Evolutionary conservation across 2,888 invertebrate genomes (phyloP).

Genomic region (Drosophila formosana): DNA sequence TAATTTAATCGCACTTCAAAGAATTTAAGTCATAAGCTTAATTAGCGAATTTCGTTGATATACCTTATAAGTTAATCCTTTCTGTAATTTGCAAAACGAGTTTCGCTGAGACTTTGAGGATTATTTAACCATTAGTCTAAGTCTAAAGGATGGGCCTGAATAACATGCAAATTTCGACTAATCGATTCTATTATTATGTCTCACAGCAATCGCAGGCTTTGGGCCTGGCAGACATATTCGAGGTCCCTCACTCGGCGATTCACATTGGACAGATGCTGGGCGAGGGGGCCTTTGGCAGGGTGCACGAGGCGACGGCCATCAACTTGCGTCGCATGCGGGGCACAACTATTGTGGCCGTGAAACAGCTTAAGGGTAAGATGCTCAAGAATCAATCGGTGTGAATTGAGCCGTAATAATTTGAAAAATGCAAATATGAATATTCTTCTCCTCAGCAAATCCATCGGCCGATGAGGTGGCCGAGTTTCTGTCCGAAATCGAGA

Average conservation of each 20-base stretch:
- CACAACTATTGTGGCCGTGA: conserved; percentile 89
- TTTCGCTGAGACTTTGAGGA: neutral
- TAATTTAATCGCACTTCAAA: no score
- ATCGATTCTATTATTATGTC: neutral
- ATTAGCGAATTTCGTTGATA: no score
- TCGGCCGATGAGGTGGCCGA: conserved; percentile 88
- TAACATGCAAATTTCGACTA: neutral
- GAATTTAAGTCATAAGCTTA: neutral
- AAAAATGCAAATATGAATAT: neutral
- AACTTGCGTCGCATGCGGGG: conserved; percentile 86
- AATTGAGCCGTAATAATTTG: neutral
- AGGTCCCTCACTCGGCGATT: conserved; percentile 81
- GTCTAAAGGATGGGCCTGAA: neutral
- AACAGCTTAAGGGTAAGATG: conserved; percentile 89
- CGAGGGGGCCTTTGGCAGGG: conserved; percentile 91
- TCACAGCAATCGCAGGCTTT: conserved; percentile 79
- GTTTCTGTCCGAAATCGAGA: conserved; percentile 91
- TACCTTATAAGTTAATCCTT: no score
- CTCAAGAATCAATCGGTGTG: neutral
- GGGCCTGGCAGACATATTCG: conserved; percentile 81
- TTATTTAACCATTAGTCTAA: neutral
- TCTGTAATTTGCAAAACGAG: neutral
- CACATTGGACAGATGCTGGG: conserved; percentile 87
- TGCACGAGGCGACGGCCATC: conserved; percentile 88
- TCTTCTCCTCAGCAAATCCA: conserved; percentile 85